Evolutionary conservation across 2,113 vertebrate species (phyloP).

Genomic region (Dissostichus mawsoni): DNA sequence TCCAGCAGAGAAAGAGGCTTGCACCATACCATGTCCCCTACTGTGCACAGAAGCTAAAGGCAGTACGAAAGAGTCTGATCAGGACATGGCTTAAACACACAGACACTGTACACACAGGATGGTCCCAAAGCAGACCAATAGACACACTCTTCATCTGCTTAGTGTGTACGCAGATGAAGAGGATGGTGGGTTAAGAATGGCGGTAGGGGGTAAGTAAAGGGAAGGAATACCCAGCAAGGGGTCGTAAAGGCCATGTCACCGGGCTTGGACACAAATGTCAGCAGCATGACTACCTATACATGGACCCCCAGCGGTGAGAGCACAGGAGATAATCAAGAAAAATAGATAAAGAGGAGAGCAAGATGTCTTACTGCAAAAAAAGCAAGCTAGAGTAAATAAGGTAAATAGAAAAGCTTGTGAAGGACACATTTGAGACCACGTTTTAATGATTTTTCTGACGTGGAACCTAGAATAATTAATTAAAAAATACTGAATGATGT

Average conservation of each 20-base stretch:
- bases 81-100: conserved; percentile 69
- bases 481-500: background rate
- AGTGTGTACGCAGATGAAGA: conserved; percentile 54
- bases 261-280: conserved; percentile 76
- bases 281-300: conserved; percentile 67
- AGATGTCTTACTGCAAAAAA: background rate
- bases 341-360: conserved; percentile 22
- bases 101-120: conserved; percentile 56
- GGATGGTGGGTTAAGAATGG: conserved; percentile 62
- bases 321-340: conserved; percentile 57
- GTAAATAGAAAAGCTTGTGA: background rate
- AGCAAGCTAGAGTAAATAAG: conserved; percentile 3
- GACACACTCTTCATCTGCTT: no score
- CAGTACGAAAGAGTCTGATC: conserved; percentile 45
- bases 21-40: conserved; percentile 49
- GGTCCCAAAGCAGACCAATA: conserved; percentile 43
- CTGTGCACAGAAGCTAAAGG: conserved; percentile 66
- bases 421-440: background rate
- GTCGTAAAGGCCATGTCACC: conserved; percentile 76
- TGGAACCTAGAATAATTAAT: background rate
- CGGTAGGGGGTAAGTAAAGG: conserved; percentile 61
- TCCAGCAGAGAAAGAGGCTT: conserved; percentile 56
- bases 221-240: conserved; percentile 65
- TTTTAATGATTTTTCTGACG: background rate
- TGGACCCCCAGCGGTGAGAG: conserved; percentile 52